Percentiles rank a stretch among this genome's conserved stretches.
Evolutionary conservation across 2,113 vertebrate species (phyloP).

Genomic region (Genyomyrus donnyi): DNA sequence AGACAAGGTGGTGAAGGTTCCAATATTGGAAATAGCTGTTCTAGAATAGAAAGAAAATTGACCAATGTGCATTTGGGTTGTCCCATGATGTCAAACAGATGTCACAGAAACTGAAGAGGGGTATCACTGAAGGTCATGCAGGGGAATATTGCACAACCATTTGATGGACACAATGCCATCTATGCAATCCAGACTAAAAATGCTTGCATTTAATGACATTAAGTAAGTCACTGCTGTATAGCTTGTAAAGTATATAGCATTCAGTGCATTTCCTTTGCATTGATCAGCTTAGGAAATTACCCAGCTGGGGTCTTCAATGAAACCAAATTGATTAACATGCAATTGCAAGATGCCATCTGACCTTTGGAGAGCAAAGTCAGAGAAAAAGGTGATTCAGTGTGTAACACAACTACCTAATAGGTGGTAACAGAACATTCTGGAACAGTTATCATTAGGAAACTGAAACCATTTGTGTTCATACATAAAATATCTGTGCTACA

Average conservation of each 20-base stretch:
- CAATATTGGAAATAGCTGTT: neutral
- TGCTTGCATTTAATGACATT: neutral
- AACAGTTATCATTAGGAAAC: neutral
- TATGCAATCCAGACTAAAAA: neutral
- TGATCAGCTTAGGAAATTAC: neutral
- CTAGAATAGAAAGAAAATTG: neutral
- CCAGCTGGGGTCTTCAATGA: neutral
- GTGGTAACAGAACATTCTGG: neutral
- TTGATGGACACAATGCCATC: neutral
- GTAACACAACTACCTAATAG: neutral
- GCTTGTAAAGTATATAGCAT: neutral
- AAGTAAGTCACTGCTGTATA: neutral
- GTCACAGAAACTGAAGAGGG: neutral
- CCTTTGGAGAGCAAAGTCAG: neutral
- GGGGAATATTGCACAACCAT: neutral
- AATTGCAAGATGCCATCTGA: neutral
- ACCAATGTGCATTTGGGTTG: neutral
- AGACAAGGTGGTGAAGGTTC: neutral
- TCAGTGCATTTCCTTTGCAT: neutral
- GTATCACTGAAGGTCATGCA: neutral
- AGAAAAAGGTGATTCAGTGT: neutral
- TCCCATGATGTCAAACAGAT: neutral
- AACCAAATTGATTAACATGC: neutral
- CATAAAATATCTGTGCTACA: neutral
- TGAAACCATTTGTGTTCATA: neutral